A percentile compares a stretch with the other conserved stretches of the same genome.
phyloP scores from a whole-genome alignment of 2,888 invertebrate species.

The Teinopalpus imperialis region DNA sequence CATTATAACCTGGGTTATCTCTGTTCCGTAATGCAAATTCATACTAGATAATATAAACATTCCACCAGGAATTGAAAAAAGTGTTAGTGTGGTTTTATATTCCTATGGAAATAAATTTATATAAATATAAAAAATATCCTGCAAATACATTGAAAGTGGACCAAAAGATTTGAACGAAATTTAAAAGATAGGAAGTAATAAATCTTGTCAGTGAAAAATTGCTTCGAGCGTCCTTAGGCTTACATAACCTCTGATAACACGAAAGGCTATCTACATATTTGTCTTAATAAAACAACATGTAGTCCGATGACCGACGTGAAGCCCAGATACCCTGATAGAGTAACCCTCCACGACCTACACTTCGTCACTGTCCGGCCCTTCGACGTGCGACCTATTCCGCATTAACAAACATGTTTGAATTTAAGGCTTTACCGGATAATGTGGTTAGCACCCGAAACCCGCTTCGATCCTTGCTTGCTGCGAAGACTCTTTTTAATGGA shows the following conservation, averaged over 20 bases:
- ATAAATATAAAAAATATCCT: too few species aligned
- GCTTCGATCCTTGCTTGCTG: constrained; percentile 39
- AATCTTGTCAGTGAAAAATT: constrained; percentile 21
- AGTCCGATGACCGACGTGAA: constrained; percentile 33
- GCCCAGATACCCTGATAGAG: constrained; percentile 27
- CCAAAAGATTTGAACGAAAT: constrained; percentile 3
- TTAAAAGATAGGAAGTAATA: constrained; percentile 17
- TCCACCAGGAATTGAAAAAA: too few species aligned
- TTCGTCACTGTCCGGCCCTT: constrained; percentile 69
- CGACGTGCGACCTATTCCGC: constrained; percentile 57
- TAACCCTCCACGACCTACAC: constrained; percentile 42
- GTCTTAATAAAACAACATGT: constrained; percentile 37
- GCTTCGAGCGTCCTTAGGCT: constrained; percentile 8
- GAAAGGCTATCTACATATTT: constrained; percentile 29
- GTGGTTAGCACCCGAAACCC: constrained; percentile 45
- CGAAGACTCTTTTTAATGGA: constrained; percentile 23
- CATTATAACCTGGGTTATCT: too few species aligned
- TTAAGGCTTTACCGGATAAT: constrained; percentile 52
- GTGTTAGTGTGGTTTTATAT: too few species aligned
- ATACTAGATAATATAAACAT: too few species aligned
- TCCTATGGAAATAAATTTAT: too few species aligned
- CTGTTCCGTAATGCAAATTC: too few species aligned
- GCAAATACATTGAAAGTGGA: too few species aligned
- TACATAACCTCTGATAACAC: constrained; percentile 22
- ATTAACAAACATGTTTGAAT: constrained; percentile 73